Conservation (phyloP, 2,888 invertebrate species). For the Apotomis turbidana region DNA sequence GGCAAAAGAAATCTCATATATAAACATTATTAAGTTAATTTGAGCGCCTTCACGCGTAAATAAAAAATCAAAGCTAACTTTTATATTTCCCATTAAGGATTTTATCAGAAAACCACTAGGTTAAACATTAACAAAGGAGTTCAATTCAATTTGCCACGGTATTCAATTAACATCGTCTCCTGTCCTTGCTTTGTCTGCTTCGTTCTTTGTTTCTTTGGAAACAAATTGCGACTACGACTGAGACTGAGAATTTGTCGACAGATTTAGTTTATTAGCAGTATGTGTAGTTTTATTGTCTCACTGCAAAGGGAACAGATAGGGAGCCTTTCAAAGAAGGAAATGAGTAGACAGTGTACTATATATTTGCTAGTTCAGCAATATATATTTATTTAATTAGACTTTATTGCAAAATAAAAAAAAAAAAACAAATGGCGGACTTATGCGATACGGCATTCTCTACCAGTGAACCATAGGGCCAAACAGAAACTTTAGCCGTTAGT, state of each 20-base stretch:
- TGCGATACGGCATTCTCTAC: no score
- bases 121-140: slow-evolving; percentile 18
- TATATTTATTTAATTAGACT: no score
- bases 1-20: no score
- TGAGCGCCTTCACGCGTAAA: neutral
- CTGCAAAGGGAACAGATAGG: neutral
- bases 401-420: no score
- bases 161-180: slow-evolving; percentile 63
- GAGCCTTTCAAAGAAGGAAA: neutral
- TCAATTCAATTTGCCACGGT: slow-evolving; percentile 55
- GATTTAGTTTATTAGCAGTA: slow-evolving; percentile 18
- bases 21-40: slow-evolving; percentile 24
- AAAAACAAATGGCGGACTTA: no score
- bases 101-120: slow-evolving; percentile 17
- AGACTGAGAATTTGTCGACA: slow-evolving; percentile 5
- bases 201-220: slow-evolving; percentile 42
- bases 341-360: neutral
- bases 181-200: slow-evolving; percentile 51
- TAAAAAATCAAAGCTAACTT: neutral
- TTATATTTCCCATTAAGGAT: neutral
- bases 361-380: no score
- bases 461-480: no score
- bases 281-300: neutral
- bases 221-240: slow-evolving; percentile 25
- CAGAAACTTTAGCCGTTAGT: no score